Conservation (phyloP, 2,113 vertebrate species). For the Hiodon tergisus region DNA sequence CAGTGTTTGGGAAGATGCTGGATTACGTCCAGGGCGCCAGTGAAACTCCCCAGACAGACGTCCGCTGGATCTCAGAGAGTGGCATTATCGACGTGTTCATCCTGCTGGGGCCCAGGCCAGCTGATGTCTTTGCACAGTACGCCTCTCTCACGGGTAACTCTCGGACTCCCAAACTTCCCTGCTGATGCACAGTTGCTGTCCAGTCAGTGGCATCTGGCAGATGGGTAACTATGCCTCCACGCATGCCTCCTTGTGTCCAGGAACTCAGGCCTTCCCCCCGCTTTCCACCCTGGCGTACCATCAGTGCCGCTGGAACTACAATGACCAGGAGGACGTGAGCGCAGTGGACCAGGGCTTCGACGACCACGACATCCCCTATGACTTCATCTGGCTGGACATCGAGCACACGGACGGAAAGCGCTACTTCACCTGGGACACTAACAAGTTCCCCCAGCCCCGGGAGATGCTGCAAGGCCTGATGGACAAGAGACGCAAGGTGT, state of each 20-base stretch:
- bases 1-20: conserved; percentile 83
- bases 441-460: conserved; percentile 74
- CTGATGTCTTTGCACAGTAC: conserved; percentile 75
- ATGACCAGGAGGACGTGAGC: conserved; percentile 82
- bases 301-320: conserved; percentile 97
- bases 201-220: neutral
- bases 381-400: conserved; percentile 92
- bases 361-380: conserved; percentile 79
- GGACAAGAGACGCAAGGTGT: conserved; percentile 77
- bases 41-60: conserved; percentile 82
- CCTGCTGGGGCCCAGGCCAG: conserved; percentile 73
- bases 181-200: neutral
- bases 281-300: conserved; percentile 80
- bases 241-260: conserved; percentile 44
- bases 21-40: conserved; percentile 84
- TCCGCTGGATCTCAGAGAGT: conserved; percentile 91
- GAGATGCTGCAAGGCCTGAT: conserved; percentile 71
- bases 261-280: conserved; percentile 85
- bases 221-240: neutral
- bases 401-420: conserved; percentile 91
- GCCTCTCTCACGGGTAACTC: conserved; percentile 75
- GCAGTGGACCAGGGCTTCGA: conserved; percentile 76
- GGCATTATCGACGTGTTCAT: conserved; percentile 85
- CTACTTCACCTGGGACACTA: conserved; percentile 92
- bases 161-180: neutral